Base-by-base conservation (phyloP, 2,113 vertebrate genomes). In the Laticauda colubrina region DNA sequence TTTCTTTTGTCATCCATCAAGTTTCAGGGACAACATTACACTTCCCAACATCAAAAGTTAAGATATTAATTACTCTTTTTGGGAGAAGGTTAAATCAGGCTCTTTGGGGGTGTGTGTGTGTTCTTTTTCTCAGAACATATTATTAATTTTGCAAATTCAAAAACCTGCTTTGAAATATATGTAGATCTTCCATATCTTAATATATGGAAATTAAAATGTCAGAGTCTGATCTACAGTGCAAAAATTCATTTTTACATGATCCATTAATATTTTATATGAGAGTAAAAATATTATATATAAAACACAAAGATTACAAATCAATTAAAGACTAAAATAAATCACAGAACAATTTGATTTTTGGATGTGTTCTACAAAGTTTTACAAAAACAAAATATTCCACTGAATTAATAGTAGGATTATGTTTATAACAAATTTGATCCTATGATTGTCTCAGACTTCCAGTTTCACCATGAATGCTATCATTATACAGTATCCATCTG, bases 351-450 rank as follows among this genome's bases (percentile, higher is more conserved):
- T 95, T 39, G 92, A 91, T 91, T 96, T 93, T 93, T 95, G 93
- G 94, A 94, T 96, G 94, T 94, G 95, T 95, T 90, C 48, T 95
- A 94, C 93, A 94, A 95, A 96, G 95, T 92, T 95, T 95, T 95
- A 96, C 95, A 96, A 95, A 95, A 96, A 96, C 94, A 97, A 95
- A 89, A 95, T 94, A 97, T 93, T 95, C 91, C 56, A 93, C 12
- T 96, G 95, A 93, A 96, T 96, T 95, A 96, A 95, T 93, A 94
- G 96, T 92, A 39, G 94, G n/a, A 94, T 93, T 95, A 91, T 91
- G 92, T 96, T 97, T 95, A 95, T 93, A 89, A 95, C 96, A 93
- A 69, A 95, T 81, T 81, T 81, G 75, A 81, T 81, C 75, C 75
- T 20, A 95, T 90, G 23, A 0, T 0, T 0, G 43, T 95, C 96